Evolutionary conservation across 2,888 invertebrate species (phyloP), one percentile per base, ranked within the genome.

Genomic region (Epistrophe grossulariae): DNA sequence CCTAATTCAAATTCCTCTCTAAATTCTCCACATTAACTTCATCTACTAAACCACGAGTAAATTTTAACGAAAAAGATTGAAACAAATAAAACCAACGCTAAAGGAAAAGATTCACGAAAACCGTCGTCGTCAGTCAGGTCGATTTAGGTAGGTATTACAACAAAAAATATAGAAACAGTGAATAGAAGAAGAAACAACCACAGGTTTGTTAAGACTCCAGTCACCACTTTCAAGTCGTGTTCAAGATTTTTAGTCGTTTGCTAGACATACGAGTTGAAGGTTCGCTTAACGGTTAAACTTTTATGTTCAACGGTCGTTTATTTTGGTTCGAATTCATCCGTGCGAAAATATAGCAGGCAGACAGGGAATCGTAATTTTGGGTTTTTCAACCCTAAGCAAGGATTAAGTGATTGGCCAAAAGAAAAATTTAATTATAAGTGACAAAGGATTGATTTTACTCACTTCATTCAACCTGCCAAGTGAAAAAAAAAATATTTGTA

Each of bases 241-340:
- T 85, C 19, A 81, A 73, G 78, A 73, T 57, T 59, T 48, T 74
- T 64, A 85, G 85, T 85, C 85, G 78, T 60, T 77, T 71, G 71
- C 71, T 82, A 82, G 82, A 78, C 85, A 64, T 71, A 74, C 64
- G 78, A 74, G 70, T 71, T 70, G 64, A 71, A 74, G 85, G 82
- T 85, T 82, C 64, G 66, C 50, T 79, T 57, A 43, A 57, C 50
- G 68, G 78, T 78, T 62, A 31, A 57, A 31, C 43, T 40, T 31
- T 1, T 62, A 15, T n/a, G 40, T 40, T 57, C 15, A 17, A 66
- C 72, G 76, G 72, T 79, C 73, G 79, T 64, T 76, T 43, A 31
- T 17, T 55, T 24, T 52, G 24, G n/a, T 76, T 55, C 43, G 50
- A 59, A 59, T 48, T 57, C 45, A n/a, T 70, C 59, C 68, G 57